Evolutionary conservation across 2,113 vertebrate genomes (phyloP), one percentile per base, ranked within the genome.

Genomic region (Salvelinus fontinalis): DNA sequence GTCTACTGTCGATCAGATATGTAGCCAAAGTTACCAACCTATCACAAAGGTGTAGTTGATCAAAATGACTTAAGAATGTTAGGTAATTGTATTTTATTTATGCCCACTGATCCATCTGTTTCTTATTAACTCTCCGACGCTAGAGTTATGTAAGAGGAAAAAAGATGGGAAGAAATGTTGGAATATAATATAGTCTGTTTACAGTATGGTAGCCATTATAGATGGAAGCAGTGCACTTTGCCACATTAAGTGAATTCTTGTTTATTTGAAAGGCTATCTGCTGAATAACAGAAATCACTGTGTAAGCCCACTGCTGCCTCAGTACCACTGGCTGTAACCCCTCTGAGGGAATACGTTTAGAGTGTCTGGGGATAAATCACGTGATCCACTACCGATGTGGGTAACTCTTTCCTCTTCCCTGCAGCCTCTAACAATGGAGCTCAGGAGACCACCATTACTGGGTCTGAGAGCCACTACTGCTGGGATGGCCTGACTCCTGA

Each of bases 361-460:
- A 18, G 51, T 14, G 51, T 54, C 4, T 18, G 51, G 16, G 16
- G 51, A 54, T 18, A 54, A 54, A 26, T 16, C 60, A 59, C 24
- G 24, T 39, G 18, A 13, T 48, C 11, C n/a, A 64, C 59, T 14
- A 27, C 62, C 29, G n/a, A 29, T 5, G 5, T 18, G 3, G 16
- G 6, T 44, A 16, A 3, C 44, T n/a, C 26, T 65, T 27, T 3
- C 77, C 12, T 73, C 65, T 51, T 31, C 2, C 66, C 71, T 31
- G 26, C 24, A 94, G 94, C 88, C 11, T 90, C 90, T 70, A 90
- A 89, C 75, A 60, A 77, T 13, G 95, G 97, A 74, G 94, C 95
- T 71, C 96, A 99, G 82, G 97, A 98, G 89, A 95, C 97, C 75
- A 99, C 98, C 0, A 92, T 99, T 66, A 95, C 93, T 65, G 95